These are phyloP conservation scores for Pedetes capensis DNA, from an alignment of 2,113 vertebrate species.

Conservation along the genomic window DNA sequence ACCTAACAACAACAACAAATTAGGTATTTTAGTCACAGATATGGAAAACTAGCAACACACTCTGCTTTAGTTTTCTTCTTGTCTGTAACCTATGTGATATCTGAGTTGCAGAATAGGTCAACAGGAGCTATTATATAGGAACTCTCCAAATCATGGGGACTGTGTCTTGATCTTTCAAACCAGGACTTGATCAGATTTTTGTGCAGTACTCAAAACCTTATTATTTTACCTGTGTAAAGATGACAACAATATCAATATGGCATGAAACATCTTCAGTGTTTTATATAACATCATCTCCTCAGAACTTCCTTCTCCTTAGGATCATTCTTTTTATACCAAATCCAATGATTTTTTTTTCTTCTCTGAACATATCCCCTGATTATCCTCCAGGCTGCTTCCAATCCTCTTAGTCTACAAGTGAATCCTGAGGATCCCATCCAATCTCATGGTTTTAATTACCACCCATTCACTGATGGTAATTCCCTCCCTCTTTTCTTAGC, in stretches of 20 bases:
- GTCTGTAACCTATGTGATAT: neutral
- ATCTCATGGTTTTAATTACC: conserved; percentile 12
- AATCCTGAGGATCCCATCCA: neutral
- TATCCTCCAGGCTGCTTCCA: neutral
- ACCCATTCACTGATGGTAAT: neutral
- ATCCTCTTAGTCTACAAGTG: neutral
- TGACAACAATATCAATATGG: neutral
- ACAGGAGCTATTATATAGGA: neutral
- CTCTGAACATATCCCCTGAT: neutral
- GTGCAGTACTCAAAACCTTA: neutral
- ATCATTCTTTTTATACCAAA: neutral
- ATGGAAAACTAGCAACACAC: neutral
- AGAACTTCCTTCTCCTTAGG: neutral
- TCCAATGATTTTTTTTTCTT: neutral
- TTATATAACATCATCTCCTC: neutral
- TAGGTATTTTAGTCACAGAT: too few species aligned
- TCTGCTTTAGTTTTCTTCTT: neutral
- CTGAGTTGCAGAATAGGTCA: neutral
- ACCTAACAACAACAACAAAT: too few species aligned
- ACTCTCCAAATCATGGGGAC: neutral
- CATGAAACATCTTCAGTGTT: neutral
- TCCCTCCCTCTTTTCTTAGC: neutral
- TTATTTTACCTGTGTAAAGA: neutral
- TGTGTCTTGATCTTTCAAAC: neutral
- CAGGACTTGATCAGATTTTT: neutral